phyloP scores from a whole-genome alignment of 2,113 vertebrate genomes.

The Tachysurus fulvidraco region DNA sequence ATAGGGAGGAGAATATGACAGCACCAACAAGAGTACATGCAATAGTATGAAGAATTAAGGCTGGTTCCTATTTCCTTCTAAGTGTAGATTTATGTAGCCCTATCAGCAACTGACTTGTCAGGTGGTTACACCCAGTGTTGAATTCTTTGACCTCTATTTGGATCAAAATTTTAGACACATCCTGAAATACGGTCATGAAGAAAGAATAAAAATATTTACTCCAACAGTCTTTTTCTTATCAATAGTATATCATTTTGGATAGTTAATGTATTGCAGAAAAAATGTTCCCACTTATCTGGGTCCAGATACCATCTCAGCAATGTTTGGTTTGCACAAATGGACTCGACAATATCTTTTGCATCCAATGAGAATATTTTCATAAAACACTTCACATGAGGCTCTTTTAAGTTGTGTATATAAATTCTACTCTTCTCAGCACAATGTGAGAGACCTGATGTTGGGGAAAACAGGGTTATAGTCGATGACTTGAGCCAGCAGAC shows the following conservation, averaged over 20 bases:
- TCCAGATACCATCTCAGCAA: too few species aligned
- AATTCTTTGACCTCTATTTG: background rate
- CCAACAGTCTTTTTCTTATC: background rate
- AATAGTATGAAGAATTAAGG: background rate
- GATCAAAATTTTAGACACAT: background rate
- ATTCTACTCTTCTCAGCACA: conserved; percentile 43
- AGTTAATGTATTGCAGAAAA: background rate
- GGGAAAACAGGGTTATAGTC: conserved; percentile 29
- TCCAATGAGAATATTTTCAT: too few species aligned
- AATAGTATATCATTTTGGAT: too few species aligned
- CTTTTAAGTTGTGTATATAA: background rate
- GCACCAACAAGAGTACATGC: background rate
- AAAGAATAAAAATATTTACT: too few species aligned
- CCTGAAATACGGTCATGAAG: background rate
- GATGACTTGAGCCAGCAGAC: fast-evolving
- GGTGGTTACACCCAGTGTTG: background rate
- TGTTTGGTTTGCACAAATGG: too few species aligned
- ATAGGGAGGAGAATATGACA: too few species aligned
- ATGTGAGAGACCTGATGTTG: conserved; percentile 37
- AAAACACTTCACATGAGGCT: too few species aligned
- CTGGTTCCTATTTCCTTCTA: background rate
- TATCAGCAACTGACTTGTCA: background rate
- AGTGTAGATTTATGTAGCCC: background rate
- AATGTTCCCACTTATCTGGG: too few species aligned
- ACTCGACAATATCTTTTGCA: too few species aligned